Percentiles rank a stretch among this genome's conserved stretches.
Evolutionary conservation across 2,888 invertebrate species (phyloP).

Genomic region (Macaria liturata): DNA sequence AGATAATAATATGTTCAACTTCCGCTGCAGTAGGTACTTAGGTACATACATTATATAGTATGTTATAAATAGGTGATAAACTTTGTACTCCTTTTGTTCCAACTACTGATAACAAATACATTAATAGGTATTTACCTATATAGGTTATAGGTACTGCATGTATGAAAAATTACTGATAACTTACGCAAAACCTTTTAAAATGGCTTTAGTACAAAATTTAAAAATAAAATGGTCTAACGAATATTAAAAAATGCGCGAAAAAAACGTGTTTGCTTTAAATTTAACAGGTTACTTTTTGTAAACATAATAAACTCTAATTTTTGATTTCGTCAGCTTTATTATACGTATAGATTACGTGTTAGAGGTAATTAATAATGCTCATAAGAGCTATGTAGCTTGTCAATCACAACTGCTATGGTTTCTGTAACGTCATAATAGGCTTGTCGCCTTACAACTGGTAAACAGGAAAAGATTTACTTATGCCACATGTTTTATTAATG

Average conservation of each 20-base stretch:
- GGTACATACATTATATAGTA: conserved; percentile 6
- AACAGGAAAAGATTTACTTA: conserved; percentile 23
- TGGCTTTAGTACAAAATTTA: no score
- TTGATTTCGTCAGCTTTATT: not conserved
- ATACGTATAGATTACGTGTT: no score
- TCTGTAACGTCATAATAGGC: conserved; percentile 16
- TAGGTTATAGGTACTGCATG: no score
- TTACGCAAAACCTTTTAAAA: no score
- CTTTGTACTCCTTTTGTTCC: conserved; percentile 20
- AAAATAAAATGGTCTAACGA: no score
- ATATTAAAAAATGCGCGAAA: no score
- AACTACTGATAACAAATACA: conserved; percentile 6
- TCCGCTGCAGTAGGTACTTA: conserved; percentile 39
- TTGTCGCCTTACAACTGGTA: conserved; percentile 17
- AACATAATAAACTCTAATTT: no score
- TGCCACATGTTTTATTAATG: conserved; percentile 13
- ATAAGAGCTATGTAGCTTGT: conserved; percentile 1
- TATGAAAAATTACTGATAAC: no score
- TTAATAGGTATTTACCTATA: not conserved
- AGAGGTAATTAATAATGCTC: no score
- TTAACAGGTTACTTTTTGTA: no score
- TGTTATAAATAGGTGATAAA: conserved; percentile 54
- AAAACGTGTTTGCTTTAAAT: no score
- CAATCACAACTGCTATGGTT: conserved; percentile 23
- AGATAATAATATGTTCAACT: conserved; percentile 48